Base-by-base conservation (phyloP, 1,140 invertebrate genomes). In the Wiebesia pumilae region DNA sequence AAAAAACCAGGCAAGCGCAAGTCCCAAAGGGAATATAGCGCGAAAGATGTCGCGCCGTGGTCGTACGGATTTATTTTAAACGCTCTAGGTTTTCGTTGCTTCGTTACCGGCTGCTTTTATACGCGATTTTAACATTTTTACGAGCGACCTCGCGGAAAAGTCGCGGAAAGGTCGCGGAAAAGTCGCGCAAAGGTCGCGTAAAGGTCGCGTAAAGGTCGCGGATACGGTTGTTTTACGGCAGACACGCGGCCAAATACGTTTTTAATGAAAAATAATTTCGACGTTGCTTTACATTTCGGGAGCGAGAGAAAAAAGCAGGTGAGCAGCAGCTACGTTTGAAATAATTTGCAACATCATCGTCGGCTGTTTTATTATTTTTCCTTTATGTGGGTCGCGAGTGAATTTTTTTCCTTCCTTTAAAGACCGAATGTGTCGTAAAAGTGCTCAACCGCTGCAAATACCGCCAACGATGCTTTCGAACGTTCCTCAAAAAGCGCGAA, bases 31-130 rank as follows among this genome's bases (percentile, higher is more conserved):
- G 21, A 1, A 35, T 7, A 69, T 69, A 30, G 12, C 80, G 62
- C 3, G 14, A 35, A 7, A 21, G 24, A 69, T 24, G 24, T 62
- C 58, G 10, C 27, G 27, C 14, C 58, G n/a, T 33, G 40, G 35
- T 65, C 33, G 35, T 38, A n/a, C 58, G 71, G 43, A 77, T 83
- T 83, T 83, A 77, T 83, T 58, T 77, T 83, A 77, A 83, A 77
- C 47, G 51, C 35, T 30, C 14, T 43, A n/a, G 71, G 0, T 43
- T 83, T 83, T 83, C 69, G 33, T 38, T 75, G 27, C 43, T 75
- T 43, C 33, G 0, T n/a, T 10, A 14, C 10, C 21, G 30, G n/a
- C 54, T 43, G 19, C 33, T 71, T 71, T 83, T 81, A 69, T 81
- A 54, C 47, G 30, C n/a, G n/a, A 51, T 79, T 62, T 62, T 62